A percentile compares a stretch with the other conserved stretches of the same genome.
These are phyloP conservation scores for Plagodis dolabraria DNA, from an alignment of 2,888 invertebrate genomes.

Conservation along the genomic window DNA sequence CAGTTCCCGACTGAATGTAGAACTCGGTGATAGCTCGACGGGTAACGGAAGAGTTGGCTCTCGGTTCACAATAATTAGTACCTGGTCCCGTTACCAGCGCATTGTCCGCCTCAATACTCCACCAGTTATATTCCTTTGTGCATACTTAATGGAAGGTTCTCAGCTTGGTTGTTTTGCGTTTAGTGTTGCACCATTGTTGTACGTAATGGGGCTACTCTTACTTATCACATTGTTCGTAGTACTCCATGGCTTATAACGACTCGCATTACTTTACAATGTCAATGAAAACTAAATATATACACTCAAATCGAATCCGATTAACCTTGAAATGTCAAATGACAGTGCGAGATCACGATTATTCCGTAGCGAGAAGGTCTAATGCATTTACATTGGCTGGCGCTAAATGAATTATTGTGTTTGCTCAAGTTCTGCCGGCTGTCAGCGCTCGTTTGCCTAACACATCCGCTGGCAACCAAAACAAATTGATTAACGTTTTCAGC, in stretches of 20 bases:
- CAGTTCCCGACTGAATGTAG: constrained; percentile 48
- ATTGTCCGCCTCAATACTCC: constrained; percentile 75
- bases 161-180: constrained; percentile 66
- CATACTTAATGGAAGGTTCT: constrained; percentile 67
- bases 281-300: constrained; percentile 4
- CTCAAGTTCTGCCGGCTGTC: constrained; percentile 23
- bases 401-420: constrained; percentile 34
- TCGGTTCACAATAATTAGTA: constrained; percentile 75
- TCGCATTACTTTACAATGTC: constrained; percentile 3
- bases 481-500: constrained; percentile 26
- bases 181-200: constrained; percentile 50
- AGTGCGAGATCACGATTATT: constrained; percentile 28
- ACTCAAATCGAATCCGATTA: constrained; percentile 19
- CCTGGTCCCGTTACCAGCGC: constrained; percentile 76
- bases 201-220: constrained; percentile 20
- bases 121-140: constrained; percentile 75
- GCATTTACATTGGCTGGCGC: constrained; percentile 24
- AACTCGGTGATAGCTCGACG: constrained; percentile 44
- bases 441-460: constrained; percentile 23
- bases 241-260: constrained; percentile 7
- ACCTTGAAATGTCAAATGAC: constrained; percentile 28
- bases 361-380: constrained; percentile 29
- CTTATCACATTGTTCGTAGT: constrained; percentile 14
- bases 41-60: constrained; percentile 74
- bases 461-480: constrained; percentile 27